Conservation (phyloP, 2,888 invertebrate genomes). For the Drosophila colorata region DNA sequence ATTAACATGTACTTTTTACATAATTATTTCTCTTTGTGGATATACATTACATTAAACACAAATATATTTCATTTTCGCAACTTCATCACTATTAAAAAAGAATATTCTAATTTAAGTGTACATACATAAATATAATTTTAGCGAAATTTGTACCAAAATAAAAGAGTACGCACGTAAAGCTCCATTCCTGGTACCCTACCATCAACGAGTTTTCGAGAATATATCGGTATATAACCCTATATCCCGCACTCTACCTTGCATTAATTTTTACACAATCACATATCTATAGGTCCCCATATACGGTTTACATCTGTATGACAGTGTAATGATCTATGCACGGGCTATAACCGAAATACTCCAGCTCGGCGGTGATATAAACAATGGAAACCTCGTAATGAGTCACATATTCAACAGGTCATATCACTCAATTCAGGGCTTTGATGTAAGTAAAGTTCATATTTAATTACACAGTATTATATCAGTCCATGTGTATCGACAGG, state of each 20-base stretch:
- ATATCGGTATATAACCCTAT: conserved; percentile 86
- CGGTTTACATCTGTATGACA: conserved; percentile 94
- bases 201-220: conserved; percentile 90
- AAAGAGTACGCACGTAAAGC: conserved; percentile 89
- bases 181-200: conserved; percentile 92
- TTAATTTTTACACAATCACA: too few species aligned
- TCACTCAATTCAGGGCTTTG: conserved; percentile 92
- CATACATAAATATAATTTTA: conserved; percentile 80
- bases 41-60: neutral
- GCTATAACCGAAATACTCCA: conserved; percentile 91
- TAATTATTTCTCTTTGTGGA: neutral
- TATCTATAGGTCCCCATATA: conserved; percentile 90
- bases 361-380: conserved; percentile 89
- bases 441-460: conserved; percentile 86
- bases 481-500: conserved; percentile 85
- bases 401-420: conserved; percentile 92
- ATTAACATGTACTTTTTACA: too few species aligned
- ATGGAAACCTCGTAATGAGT: conserved; percentile 91
- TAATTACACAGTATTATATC: neutral
- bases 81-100: too few species aligned
- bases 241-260: neutral
- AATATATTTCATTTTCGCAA: neutral
- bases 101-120: neutral
- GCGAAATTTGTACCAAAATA: conserved; percentile 90
- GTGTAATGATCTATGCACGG: conserved; percentile 93